Base-by-base conservation (phyloP, 2,797 vertebrate species). In the Lepus townsendii region DNA sequence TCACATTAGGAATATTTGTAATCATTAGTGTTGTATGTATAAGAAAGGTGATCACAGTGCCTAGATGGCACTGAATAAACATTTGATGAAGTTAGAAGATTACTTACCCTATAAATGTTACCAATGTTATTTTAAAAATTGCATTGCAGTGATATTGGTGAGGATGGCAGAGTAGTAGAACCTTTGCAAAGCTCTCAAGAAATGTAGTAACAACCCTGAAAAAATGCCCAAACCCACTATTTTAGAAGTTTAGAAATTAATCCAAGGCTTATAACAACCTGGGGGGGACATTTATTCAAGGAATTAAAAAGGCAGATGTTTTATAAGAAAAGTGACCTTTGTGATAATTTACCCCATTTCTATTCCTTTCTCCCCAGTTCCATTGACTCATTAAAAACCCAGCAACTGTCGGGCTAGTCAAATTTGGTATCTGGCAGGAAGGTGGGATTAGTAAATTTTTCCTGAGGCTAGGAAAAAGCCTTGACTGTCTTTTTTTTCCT, bases 211-310 rank as follows among this genome's bases (percentile, higher is more conserved):
- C 12, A 76, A 32, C 27, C 42, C 26, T 27, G 11, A 88, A 75
- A 75, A 71, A 68, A 32, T 7, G 27, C 69, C 52, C 69, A 80
- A 84, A 60, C 22, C n/a, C 2, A 42, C 26, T 27, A 73, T 91
- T 91, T 76, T 35, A 76, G 63, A 90, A 79, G 30, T 75, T 73
- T 88, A 30, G 52, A 93, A 88, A 85, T 93, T 79, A 88, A 32
- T 8, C 47, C 50, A 75, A 50, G 26, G 12, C 10, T 83, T 52
- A 10, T 10, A 88, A 42, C 26, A 52, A 42, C 2, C 54, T 71
- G 22, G 0, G 12, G 47, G 75, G 12, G 54, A 71, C 35, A 63
- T 88, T 84, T 78, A 85, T 50, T 77, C 2, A 69, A 60, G 22
- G 35, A 76, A 71, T 47, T 47, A 47, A 52, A 63, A 75, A 5